Evolutionary conservation across 2,888 invertebrate genomes (phyloP).

Genomic region (Lasioglossum vierecki): DNA sequence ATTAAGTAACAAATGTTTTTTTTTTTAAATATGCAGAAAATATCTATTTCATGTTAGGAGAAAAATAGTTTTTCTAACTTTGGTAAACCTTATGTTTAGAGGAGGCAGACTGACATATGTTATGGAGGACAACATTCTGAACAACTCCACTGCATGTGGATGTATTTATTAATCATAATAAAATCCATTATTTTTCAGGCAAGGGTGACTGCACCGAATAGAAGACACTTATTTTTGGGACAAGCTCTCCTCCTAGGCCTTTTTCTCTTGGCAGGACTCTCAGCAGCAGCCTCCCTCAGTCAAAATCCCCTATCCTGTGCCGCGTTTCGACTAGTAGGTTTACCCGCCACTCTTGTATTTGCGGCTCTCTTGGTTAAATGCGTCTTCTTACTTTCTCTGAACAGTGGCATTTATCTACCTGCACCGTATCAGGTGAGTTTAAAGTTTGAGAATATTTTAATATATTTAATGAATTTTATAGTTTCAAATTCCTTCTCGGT

Average conservation of each 20-base stretch:
- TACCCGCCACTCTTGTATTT: constrained; percentile 94
- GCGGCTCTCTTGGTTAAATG: constrained; percentile 96
- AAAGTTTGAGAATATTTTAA: too few species aligned
- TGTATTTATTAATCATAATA: not conserved
- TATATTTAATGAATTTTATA: too few species aligned
- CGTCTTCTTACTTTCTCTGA: constrained; percentile 95
- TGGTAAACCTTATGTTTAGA: too few species aligned
- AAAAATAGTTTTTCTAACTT: too few species aligned
- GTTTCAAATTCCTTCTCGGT: not conserved
- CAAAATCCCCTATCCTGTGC: constrained; percentile 93
- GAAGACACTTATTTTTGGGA: constrained; percentile 93
- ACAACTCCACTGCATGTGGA: too few species aligned
- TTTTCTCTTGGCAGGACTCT: constrained; percentile 92
- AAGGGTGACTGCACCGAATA: constrained; percentile 92
- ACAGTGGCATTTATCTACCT: constrained; percentile 95
- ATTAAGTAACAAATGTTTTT: too few species aligned
- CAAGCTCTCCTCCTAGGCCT: constrained; percentile 94
- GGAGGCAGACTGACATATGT: too few species aligned
- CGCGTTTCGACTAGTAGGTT: constrained; percentile 92
- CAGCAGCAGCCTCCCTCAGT: constrained; percentile 91
- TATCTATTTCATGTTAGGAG: too few species aligned
- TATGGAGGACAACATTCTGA: too few species aligned
- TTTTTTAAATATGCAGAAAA: too few species aligned
- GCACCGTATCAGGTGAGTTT: constrained; percentile 93
- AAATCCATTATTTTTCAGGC: constrained; percentile 83